Percentiles rank a stretch among this genome's conserved stretches.
Evolutionary conservation across 2,797 vertebrate genomes (phyloP).

Genomic region (Tenualosa ilisha): DNA sequence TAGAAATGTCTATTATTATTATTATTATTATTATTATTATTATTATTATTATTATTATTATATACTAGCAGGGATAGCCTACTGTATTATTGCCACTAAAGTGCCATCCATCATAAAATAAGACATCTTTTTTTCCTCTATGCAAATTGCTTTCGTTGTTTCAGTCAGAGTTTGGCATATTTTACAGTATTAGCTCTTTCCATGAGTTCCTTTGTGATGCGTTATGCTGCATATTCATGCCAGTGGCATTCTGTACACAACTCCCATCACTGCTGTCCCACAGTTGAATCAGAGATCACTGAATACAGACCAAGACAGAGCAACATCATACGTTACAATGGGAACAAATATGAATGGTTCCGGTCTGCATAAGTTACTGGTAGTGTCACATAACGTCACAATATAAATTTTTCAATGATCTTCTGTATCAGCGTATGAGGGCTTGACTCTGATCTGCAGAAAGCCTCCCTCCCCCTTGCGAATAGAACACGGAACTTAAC

Average conservation of each 20-base stretch:
- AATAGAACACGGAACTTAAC: too few species aligned
- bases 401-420: too few species aligned
- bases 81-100: background rate
- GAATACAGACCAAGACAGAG: too few species aligned
- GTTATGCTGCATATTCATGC: background rate
- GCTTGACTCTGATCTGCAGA: too few species aligned
- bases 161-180: background rate
- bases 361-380: too few species aligned
- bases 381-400: too few species aligned
- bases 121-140: background rate
- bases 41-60: slow-evolving; percentile 2
- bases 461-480: too few species aligned
- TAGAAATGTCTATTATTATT: background rate
- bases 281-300: too few species aligned
- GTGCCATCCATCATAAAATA: background rate
- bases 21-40: slow-evolving; percentile 2
- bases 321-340: too few species aligned
- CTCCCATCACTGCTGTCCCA: background rate
- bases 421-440: too few species aligned
- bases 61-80: too few species aligned
- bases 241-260: background rate
- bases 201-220: background rate
- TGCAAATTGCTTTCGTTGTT: background rate
- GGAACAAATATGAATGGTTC: too few species aligned
- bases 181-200: background rate